Evolutionary conservation across 1,140 invertebrate species (phyloP).

Genomic region (Nymphalis io): DNA sequence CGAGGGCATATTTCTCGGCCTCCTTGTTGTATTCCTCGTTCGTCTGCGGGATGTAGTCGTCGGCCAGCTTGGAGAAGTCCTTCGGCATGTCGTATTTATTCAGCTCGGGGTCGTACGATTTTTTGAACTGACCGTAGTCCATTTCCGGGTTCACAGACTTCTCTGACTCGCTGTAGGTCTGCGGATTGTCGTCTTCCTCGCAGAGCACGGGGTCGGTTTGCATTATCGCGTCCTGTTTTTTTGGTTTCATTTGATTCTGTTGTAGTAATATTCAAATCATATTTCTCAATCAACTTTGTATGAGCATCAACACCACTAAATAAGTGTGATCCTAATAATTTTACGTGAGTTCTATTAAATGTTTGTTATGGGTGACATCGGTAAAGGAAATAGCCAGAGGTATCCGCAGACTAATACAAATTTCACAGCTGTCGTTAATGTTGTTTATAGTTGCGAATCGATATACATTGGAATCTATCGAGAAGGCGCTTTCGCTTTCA

Average conservation of each 20-base stretch:
- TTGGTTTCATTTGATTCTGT: slow-evolving; percentile 44
- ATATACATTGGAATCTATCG: too few species aligned
- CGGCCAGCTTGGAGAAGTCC: slow-evolving; percentile 58
- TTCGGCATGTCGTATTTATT: slow-evolving; percentile 57
- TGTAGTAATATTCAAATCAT: neutral
- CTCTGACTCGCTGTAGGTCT: slow-evolving; percentile 55
- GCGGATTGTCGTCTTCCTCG: slow-evolving; percentile 61
- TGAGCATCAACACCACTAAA: too few species aligned
- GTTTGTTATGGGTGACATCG: too few species aligned
- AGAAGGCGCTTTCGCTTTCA: too few species aligned
- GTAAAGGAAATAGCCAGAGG: too few species aligned
- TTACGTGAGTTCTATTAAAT: too few species aligned
- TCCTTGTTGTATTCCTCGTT: slow-evolving; percentile 75
- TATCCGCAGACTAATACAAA: too few species aligned
- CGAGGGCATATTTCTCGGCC: slow-evolving; percentile 69
- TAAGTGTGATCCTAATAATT: too few species aligned
- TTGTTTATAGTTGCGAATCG: too few species aligned
- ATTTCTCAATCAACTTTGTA: too few species aligned
- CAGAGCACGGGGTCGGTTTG: slow-evolving; percentile 66
- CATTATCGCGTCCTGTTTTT: slow-evolving; percentile 73
- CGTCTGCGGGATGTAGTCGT: slow-evolving; percentile 68
- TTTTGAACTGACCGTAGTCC: slow-evolving; percentile 32
- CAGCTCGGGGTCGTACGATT: slow-evolving; percentile 33
- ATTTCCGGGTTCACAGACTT: slow-evolving; percentile 45
- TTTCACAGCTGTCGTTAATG: too few species aligned